Conservation (phyloP, 30 jellyfish, hydroid and myxozoan species). For the Nemopilema nomurai region DNA sequence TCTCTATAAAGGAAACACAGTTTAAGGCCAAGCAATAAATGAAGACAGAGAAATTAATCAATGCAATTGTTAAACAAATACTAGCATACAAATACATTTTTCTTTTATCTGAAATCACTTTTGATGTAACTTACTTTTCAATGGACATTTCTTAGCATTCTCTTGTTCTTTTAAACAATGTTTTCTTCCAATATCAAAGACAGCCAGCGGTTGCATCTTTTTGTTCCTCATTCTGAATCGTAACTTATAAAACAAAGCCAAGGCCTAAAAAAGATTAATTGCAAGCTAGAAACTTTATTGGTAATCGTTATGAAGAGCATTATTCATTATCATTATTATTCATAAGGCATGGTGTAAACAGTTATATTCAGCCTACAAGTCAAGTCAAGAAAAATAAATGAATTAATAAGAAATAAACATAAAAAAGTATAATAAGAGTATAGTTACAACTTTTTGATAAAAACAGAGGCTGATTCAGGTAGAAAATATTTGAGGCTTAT, state of each 20-base stretch:
- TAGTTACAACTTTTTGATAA: too few relatives aligned
- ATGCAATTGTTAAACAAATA: not conserved
- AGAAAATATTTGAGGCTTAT: too few relatives aligned
- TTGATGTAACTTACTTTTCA: conserved; percentile 19
- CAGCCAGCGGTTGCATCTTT: conserved; percentile 36
- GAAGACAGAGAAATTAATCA: not conserved
- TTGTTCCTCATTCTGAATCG: conserved; percentile 33
- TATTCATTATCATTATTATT: too few relatives aligned
- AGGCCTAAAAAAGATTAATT: not conserved
- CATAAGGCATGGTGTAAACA: too few relatives aligned
- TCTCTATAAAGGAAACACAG: conserved; percentile 16
- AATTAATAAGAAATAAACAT: too few relatives aligned
- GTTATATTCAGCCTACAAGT: too few relatives aligned
- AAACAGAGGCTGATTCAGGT: too few relatives aligned
- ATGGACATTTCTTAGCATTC: conserved; percentile 33
- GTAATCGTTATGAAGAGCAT: too few relatives aligned
- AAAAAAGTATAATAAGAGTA: too few relatives aligned
- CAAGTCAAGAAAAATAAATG: too few relatives aligned
- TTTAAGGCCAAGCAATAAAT: not conserved
- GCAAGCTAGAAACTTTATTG: too few relatives aligned
- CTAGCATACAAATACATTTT: not conserved
- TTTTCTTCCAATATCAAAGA: conserved; percentile 24
- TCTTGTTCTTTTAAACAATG: conserved; percentile 9
- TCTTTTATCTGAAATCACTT: not conserved
- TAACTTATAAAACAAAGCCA: not conserved